Percentiles rank a stretch among this genome's conserved stretches.
Conservation (phyloP, 2,797 vertebrate species). For the Tapera naevia region DNA sequence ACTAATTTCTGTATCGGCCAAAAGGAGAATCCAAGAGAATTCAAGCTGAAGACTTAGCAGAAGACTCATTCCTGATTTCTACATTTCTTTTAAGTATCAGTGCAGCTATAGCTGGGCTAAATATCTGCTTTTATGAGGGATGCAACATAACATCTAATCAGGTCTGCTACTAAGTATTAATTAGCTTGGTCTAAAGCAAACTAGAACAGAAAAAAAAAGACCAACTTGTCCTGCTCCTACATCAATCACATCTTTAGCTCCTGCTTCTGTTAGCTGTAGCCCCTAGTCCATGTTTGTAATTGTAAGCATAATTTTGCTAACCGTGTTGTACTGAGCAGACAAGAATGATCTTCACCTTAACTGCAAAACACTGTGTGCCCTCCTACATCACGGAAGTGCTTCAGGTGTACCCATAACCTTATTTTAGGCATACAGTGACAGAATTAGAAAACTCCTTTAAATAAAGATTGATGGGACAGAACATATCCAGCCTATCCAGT, state of each 20-base stretch:
- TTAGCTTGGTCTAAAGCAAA: background rate
- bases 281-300: background rate
- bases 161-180: background rate
- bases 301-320: background rate
- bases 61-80: background rate
- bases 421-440: background rate
- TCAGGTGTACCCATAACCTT: background rate
- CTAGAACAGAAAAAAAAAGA: background rate
- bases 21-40: background rate
- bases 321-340: background rate
- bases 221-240: background rate
- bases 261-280: background rate
- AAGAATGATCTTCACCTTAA: background rate
- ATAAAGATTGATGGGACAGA: background rate
- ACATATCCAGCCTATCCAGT: background rate
- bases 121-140: background rate
- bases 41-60: background rate
- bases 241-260: background rate
- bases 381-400: background rate
- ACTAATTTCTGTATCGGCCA: background rate
- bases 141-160: background rate
- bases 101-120: background rate
- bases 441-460: background rate
- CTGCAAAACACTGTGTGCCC: background rate
- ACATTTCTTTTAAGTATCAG: background rate